Base-by-base conservation (phyloP, 2,797 vertebrate species). In the Microctenopoma steveboyesi region DNA sequence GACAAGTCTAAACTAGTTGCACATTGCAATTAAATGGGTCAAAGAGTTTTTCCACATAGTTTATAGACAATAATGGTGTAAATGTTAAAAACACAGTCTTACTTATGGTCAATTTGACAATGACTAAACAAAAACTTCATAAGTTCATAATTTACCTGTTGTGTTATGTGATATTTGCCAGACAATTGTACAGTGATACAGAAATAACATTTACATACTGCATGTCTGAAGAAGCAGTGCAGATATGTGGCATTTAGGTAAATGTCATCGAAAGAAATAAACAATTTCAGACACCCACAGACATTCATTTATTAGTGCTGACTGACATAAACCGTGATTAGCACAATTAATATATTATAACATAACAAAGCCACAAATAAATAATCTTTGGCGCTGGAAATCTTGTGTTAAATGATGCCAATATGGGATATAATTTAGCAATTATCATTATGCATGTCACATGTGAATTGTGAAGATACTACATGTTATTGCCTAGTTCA, bases 191-290 rank as follows among this genome's bases (percentile, higher is more conserved):
- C 70, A 83, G 79, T 83, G 83, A 92, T 86, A 85, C 55, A 67
- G 81, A 88, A 85, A 91, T 81, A 74, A 70, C 74, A 91, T 91
- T 92, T 88, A 86, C 87, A 92, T 91, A 83, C 55, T 47, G 73
- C 79, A 80, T 51, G 74, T 87, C 78, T 87, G 76, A 78, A 68
- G 68, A 81, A 67, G 76, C 74, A 47, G 74, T 40, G 71, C 69
- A 81, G 86, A 89, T 85, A 88, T 80, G 79, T 94, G 93, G 85
- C 93, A 94, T 94, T 95, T 94, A 75, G 86, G 85, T 90, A 94
- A 95, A 95, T 94, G 92, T 92, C 94, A 94, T 70, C 79, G 33
- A 64, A 82, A 87, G 81, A 71, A 88, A 90, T 85, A 92, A 92
- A 92, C 87, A 92, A 72, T 79, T 59, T 64, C 58, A 33, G 64